Evolutionary conservation across 2,888 invertebrate species (phyloP).

Genomic region (Leptothorax acervorum): DNA sequence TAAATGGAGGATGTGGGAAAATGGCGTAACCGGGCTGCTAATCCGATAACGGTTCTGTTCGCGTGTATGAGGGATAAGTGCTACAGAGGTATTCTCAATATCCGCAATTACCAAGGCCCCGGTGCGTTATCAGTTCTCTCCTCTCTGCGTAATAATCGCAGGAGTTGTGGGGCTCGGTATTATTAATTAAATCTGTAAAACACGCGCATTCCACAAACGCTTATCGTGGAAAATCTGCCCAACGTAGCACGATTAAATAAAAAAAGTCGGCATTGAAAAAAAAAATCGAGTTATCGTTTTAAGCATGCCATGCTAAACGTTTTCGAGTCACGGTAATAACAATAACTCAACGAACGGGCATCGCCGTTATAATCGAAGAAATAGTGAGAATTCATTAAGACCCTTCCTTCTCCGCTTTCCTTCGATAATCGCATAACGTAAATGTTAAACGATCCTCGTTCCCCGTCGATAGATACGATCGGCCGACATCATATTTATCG

Average conservation of each 20-base stretch:
- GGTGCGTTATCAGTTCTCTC: slow-evolving; percentile 34
- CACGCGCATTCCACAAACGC: not conserved
- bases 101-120: slow-evolving; percentile 29
- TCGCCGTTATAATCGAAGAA: slow-evolving; percentile 44
- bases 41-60: slow-evolving; percentile 48
- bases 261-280: not conserved
- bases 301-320: not conserved
- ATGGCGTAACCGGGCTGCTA: slow-evolving; percentile 50
- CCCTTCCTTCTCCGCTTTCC: not conserved
- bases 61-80: slow-evolving; percentile 34
- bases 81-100: slow-evolving; percentile 24
- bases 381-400: slow-evolving; percentile 31
- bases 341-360: slow-evolving; percentile 29
- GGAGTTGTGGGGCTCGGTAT: slow-evolving; percentile 9
- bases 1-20: slow-evolving; percentile 52
- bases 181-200: slow-evolving; percentile 23
- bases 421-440: slow-evolving; percentile 34
- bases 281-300: slow-evolving; percentile 23
- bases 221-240: not conserved
- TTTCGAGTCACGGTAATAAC: slow-evolving; percentile 7
- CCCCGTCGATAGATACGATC: slow-evolving; percentile 33
- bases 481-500: slow-evolving; percentile 6
- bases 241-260: not conserved
- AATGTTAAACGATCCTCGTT: slow-evolving; percentile 36
- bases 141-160: slow-evolving; percentile 14